Conservation (phyloP, 2,888 invertebrate genomes). For the Netelia fuscicornis region DNA sequence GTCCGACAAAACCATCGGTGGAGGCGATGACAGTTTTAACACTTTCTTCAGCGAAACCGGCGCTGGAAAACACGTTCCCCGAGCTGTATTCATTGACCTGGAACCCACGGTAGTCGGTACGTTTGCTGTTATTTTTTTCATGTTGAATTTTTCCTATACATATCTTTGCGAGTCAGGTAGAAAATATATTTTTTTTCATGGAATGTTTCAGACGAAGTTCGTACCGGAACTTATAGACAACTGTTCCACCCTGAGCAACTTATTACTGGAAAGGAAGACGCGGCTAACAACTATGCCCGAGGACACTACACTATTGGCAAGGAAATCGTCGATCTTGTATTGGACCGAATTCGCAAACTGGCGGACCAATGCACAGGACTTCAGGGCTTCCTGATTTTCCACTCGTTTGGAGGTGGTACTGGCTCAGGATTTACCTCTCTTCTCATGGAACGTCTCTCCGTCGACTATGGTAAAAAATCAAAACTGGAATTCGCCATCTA, state of each 20-base stretch:
- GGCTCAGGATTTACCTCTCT: conserved; percentile 99
- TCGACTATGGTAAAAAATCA: conserved; percentile 98
- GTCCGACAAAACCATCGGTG: conserved; percentile 95
- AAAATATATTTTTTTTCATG: conserved; percentile 2
- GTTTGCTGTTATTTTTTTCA: conserved; percentile 69
- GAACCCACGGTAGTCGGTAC: conserved; percentile 96
- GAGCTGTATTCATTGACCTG: conserved; percentile 97
- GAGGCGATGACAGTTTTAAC: conserved; percentile 97
- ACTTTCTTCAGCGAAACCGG: conserved; percentile 98
- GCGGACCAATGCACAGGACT: conserved; percentile 97
- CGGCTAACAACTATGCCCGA: conserved; percentile 98
- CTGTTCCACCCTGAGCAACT: conserved; percentile 99
- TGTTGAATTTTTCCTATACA: too few species aligned
- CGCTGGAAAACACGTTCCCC: conserved; percentile 97
- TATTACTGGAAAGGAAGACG: conserved; percentile 98
- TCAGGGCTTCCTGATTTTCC: conserved; percentile 98
- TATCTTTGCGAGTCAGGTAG: background rate
- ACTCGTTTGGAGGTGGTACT: conserved; percentile 97
- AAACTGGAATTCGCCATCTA: conserved; percentile 98
- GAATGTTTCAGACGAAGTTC: conserved; percentile 90
- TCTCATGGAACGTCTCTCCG: conserved; percentile 97
- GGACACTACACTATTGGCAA: conserved; percentile 99
- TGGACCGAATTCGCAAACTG: conserved; percentile 94
- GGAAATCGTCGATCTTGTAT: conserved; percentile 95
- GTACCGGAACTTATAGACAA: conserved; percentile 97